Evolutionary conservation across 2,113 vertebrate genomes (phyloP).

Genomic region (Indicator maculatus): DNA sequence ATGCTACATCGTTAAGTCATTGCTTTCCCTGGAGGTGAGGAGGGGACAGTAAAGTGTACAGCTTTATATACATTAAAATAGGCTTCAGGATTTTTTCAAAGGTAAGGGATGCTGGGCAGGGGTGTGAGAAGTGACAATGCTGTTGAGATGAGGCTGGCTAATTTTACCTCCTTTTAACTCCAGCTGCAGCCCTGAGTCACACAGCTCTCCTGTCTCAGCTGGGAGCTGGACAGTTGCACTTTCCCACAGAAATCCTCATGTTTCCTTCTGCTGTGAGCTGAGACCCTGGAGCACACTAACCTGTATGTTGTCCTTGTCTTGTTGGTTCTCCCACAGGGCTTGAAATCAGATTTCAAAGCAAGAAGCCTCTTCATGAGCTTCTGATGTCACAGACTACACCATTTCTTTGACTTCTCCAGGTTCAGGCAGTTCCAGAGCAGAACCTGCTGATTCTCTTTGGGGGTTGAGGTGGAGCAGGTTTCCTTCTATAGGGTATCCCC

Average conservation of each 20-base stretch:
- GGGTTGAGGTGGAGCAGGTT: not conserved
- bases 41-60: not conserved
- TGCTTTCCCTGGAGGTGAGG: not conserved
- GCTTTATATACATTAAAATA: not conserved
- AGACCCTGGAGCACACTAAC: not conserved
- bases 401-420: not conserved
- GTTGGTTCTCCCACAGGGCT: not conserved
- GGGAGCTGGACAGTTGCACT: not conserved
- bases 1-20: not conserved
- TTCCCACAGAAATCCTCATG: not conserved
- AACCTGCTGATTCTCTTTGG: not conserved
- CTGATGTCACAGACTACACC: not conserved
- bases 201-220: not conserved
- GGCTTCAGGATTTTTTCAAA: not conserved
- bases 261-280: not conserved
- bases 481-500: not conserved
- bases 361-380: not conserved
- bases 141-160: not conserved
- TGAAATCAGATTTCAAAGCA: not conserved
- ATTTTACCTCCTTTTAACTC: not conserved
- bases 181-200: not conserved
- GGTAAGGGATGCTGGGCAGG: not conserved
- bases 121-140: rapidly evolving
- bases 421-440: not conserved
- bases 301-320: not conserved